A percentile compares a stretch with the other conserved stretches of the same genome.
Evolutionary conservation across 2,113 vertebrate species (phyloP).

Genomic region (Rutilus rutilus): DNA sequence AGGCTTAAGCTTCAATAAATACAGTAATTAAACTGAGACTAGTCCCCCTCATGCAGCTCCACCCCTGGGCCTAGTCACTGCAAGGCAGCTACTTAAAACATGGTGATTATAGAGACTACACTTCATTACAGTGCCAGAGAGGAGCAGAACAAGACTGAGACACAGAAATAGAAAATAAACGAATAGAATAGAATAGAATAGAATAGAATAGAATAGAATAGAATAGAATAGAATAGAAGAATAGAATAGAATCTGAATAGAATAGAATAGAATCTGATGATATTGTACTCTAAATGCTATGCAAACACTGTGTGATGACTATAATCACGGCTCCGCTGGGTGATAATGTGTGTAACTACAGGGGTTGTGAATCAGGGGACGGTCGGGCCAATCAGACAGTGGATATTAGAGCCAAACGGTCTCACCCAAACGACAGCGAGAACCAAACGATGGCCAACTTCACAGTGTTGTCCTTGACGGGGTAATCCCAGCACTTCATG

Average conservation of each 20-base stretch:
- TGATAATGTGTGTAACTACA: conserved; percentile 4
- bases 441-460: conserved; percentile 94
- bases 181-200: neutral
- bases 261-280: neutral
- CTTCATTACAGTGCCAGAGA: conserved; percentile 44
- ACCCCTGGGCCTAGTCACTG: conserved; percentile 35
- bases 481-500: conserved; percentile 94
- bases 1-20: conserved; percentile 20
- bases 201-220: neutral
- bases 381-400: neutral
- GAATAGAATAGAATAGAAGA: neutral
- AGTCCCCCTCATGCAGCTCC: conserved; percentile 47
- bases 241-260: neutral
- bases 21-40: conserved; percentile 44
- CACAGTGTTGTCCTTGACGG: conserved; percentile 89
- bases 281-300: neutral
- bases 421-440: conserved; percentile 94
- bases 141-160: neutral
- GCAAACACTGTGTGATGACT: conserved; percentile 8
- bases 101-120: conserved; percentile 45
- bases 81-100: conserved; percentile 32
- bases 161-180: neutral
- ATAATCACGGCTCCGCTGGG: neutral
- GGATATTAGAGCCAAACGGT: conserved; percentile 57
- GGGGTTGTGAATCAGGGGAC: neutral